Base-by-base conservation (phyloP, 2,113 vertebrate genomes). In the Solea solea region DNA sequence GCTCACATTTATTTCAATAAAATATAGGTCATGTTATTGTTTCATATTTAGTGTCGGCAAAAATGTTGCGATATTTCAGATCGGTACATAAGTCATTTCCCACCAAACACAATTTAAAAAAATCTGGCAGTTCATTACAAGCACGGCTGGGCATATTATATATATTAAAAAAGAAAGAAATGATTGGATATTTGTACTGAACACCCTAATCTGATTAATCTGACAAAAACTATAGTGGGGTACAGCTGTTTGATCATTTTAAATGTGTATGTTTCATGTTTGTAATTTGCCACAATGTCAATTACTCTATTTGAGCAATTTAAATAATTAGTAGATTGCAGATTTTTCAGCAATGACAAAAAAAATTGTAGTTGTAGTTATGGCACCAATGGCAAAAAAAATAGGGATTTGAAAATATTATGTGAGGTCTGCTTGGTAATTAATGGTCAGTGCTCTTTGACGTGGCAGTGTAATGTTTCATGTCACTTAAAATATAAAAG, bases 381-480 rank as follows among this genome's bases (percentile, higher is more conserved):
- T 27, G 16, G 12, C 49, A 21, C 21, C 21, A 1, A n/a, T n/a
- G n/a, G n/a, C n/a, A n/a, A n/a, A 41, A 64, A 60, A 42, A 46
- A 46, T n/a, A 45, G 5, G 8, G n/a, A 14, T 51, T 64, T 50
- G 12, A 7, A 15, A 57, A 14, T 52, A 13, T 53, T 39, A 11
- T 53, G 45, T 42, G 16, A 54, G 45, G 40, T 48, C 7, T 58
- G 14, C 16, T 46, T n/a, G 48, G 41, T 52, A 46, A 48, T 44
- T 48, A 72, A 73, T 60, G 34, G 0, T 46, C 39, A 21, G 44
- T n/a, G 66, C 42, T 68, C 25, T 34, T 45, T 60, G 49, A 60
- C 12, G 21, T 46, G 21, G 42, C 41, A 39, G n/a, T 5, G 39
- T 12, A 39, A 48, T 58, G 53, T 45, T 53, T 64, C 10, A 49